Evolutionary conservation across 2,113 vertebrate species (phyloP).

Genomic region (Calypte anna): DNA sequence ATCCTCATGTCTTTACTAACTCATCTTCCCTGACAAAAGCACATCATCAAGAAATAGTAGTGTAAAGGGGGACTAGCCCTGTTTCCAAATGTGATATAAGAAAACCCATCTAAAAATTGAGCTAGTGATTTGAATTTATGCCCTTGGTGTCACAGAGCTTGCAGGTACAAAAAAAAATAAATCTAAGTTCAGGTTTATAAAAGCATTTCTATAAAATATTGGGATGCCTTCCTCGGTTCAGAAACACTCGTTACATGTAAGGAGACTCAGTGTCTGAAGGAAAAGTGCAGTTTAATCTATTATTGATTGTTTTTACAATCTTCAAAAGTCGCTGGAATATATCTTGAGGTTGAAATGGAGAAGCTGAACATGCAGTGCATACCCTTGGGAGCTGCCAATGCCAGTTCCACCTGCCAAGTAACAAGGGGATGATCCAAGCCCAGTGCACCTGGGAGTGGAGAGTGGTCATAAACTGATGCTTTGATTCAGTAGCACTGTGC

Average conservation of each 20-base stretch:
- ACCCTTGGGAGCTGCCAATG: not conserved
- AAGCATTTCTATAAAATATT: not conserved
- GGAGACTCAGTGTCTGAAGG: not conserved
- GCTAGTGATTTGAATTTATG: not conserved
- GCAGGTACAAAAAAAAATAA: not conserved
- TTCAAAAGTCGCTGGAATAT: not conserved
- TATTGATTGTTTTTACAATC: constrained; percentile 43
- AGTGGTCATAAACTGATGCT: not conserved
- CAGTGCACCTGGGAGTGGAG: not conserved
- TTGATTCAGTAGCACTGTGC: not conserved
- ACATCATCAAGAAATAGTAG: constrained; percentile 38
- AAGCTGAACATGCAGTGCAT: not conserved
- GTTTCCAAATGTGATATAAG: not conserved
- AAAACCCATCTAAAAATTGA: not conserved
- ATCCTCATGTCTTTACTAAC: constrained; percentile 47
- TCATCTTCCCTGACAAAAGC: constrained; percentile 46
- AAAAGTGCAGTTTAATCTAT: constrained; percentile 22
- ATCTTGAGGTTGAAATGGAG: not conserved
- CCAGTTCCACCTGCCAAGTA: not conserved
- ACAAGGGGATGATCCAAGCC: not conserved
- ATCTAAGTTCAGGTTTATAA: not conserved
- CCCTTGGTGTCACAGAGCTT: not conserved
- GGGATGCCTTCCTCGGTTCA: not conserved
- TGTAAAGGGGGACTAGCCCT: not conserved
- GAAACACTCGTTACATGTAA: not conserved